A percentile compares a stretch with the other conserved stretches of the same genome.
phyloP scores from a whole-genome alignment of 2,888 invertebrate species.

The Odiellus spinosus region DNA sequence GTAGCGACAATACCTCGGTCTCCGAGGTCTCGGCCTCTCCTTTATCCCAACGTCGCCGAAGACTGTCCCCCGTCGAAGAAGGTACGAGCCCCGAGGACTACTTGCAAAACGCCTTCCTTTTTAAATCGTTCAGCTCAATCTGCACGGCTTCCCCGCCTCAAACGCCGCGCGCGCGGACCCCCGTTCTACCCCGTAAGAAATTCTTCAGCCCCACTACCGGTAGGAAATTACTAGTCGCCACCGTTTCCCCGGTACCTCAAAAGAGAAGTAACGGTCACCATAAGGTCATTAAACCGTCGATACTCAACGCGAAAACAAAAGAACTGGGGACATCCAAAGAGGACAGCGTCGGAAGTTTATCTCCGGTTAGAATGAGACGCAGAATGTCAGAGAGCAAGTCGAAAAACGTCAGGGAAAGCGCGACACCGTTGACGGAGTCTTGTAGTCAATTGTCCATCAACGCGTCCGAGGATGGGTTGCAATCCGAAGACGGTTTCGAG shows the following conservation, averaged over 20 bases:
- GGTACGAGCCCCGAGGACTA: constrained; percentile 14
- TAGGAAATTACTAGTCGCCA: constrained; percentile 9
- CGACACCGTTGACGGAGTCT: constrained; percentile 12
- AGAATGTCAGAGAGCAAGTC: constrained; percentile 1
- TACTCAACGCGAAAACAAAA: background rate
- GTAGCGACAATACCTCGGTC: constrained; percentile 7
- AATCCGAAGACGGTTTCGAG: constrained; percentile 19
- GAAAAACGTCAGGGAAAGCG: constrained; percentile 11
- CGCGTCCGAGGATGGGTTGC: constrained; percentile 1
- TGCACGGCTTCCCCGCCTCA: background rate
- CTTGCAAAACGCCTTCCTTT: constrained; percentile 15
- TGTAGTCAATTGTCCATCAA: constrained; percentile 12
- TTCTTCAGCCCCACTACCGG: background rate
- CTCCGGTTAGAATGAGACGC: constrained; percentile 11
- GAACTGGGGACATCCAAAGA: background rate
- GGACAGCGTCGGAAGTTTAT: constrained; percentile 3
- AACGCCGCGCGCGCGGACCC: background rate
- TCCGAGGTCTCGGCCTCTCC: constrained; percentile 14
- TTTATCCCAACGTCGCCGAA: background rate
- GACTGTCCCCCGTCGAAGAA: background rate
- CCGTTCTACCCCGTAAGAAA: too few species aligned
- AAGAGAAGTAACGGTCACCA: constrained; percentile 4
- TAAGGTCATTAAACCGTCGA: too few species aligned
- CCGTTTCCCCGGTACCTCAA: constrained; percentile 14
- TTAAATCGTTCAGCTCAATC: constrained; percentile 9